Evolutionary conservation across 2,113 vertebrate species (phyloP), one percentile per base, ranked within the genome.

Genomic region (Hoplias malabaricus): DNA sequence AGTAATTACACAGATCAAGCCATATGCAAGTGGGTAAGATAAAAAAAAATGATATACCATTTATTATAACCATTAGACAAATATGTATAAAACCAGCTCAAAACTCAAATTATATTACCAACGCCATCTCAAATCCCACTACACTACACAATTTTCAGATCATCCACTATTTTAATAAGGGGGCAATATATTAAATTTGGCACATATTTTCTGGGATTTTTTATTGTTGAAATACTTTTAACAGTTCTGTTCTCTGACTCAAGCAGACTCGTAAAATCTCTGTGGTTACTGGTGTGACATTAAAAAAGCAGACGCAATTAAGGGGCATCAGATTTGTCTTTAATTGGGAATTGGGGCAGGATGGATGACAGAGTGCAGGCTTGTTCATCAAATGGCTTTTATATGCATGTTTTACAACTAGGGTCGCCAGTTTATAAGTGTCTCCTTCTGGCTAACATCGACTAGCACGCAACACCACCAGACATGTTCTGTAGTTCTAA

Each of bases 211-310:
- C 90, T 88, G 79, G 86, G 81, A 86, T 87, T 89, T 87, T n/a
- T 90, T 87, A 87, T 83, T 86, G 75, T 31, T 69, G 61, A 69
- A 77, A 77, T 69, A 80, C 75, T 83, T 86, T 84, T 91, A 91
- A 92, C 87, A 82, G 83, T 86, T 85, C 80, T 83, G 85, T 80
- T 82, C 88, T 90, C 75, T 82, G 84, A 90, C 88, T 88, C 86
- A 88, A 89, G 91, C 87, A 90, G 89, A 82, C 92, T 87, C 87
- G 88, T 92, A 91, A 92, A 92, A 84, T 80, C 57, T 50, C 75
- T 27, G 75, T 38, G 56, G 29, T 27, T 40, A 69, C 38, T 61
- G 66, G 67, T 69, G 76, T 70, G 72, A 87, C 84, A 87, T 88
- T 90, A 88, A 87, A 84, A 84, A 84, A 85, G 86, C 88, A 91